Conservation (phyloP, 2,888 invertebrate genomes). For the Perithous albicinctus region DNA sequence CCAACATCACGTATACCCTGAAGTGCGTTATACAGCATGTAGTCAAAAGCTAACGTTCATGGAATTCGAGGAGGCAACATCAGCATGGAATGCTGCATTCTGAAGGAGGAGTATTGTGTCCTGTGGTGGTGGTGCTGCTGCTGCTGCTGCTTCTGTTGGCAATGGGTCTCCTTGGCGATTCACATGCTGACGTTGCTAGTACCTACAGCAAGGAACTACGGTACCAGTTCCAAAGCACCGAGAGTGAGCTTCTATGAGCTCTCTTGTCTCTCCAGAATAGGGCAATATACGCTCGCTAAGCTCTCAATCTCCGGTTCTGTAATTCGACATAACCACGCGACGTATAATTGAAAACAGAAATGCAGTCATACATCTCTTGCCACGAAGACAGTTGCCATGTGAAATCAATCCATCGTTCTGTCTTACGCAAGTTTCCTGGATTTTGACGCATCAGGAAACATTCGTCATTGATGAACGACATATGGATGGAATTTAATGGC, state of each 20-base stretch:
- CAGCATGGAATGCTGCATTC: conserved; percentile 44
- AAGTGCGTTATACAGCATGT: conserved; percentile 8
- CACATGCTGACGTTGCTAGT: conserved; percentile 37
- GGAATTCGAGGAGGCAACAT: conserved; percentile 31
- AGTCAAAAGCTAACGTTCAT: conserved; percentile 36
- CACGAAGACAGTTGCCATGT: neutral
- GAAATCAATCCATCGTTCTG: neutral
- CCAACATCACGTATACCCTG: conserved; percentile 19
- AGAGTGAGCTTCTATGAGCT: conserved; percentile 15
- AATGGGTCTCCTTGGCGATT: conserved; percentile 18
- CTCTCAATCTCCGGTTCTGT: conserved; percentile 2
- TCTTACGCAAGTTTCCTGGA: neutral
- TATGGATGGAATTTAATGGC: conserved; percentile 41
- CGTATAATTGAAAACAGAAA: conserved; percentile 56
- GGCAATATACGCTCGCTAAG: neutral
- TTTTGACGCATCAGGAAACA: neutral
- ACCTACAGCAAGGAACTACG: neutral
- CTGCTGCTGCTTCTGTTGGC: neutral
- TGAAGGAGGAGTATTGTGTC: conserved; percentile 44
- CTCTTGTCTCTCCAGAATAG: conserved; percentile 35
- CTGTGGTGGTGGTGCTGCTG: neutral
- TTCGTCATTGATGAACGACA: neutral
- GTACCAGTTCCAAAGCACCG: conserved; percentile 6
- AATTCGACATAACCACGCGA: conserved; percentile 30
- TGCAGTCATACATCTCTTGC: conserved; percentile 3